Evolutionary conservation across 2,888 invertebrate genomes (phyloP).

Genomic region (Achlya flavicornis): DNA sequence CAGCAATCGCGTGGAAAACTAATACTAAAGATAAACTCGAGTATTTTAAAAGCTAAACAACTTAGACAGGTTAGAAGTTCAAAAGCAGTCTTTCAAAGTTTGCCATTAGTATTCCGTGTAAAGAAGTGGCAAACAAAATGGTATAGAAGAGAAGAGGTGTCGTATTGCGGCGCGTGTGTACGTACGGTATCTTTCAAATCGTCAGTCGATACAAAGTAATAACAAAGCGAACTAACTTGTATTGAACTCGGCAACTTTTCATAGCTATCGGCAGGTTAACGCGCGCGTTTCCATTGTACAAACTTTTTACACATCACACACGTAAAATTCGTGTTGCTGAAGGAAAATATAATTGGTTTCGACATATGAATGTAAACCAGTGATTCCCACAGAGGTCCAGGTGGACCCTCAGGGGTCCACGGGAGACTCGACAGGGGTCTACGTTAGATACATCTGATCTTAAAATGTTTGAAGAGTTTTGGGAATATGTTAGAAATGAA

Average conservation of each 20-base stretch:
- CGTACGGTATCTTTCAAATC: neutral
- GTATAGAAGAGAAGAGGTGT: neutral
- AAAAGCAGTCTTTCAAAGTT: conserved; percentile 10
- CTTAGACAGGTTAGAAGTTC: conserved; percentile 13
- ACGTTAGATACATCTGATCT: too few species aligned
- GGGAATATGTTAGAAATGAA: too few species aligned
- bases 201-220: conserved; percentile 20
- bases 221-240: conserved; percentile 28
- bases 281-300: conserved; percentile 19
- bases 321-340: conserved; percentile 18
- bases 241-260: conserved; percentile 25
- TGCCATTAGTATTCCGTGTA: conserved; percentile 12
- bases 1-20: neutral
- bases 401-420: too few species aligned
- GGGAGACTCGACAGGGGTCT: too few species aligned
- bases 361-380: neutral
- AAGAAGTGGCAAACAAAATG: neutral
- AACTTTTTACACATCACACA: neutral
- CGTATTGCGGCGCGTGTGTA: neutral
- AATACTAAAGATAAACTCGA: neutral
- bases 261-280: conserved; percentile 17
- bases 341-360: neutral
- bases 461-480: too few species aligned
- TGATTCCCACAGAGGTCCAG: too few species aligned
- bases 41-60: neutral